A percentile compares a stretch with the other conserved stretches of the same genome.
Evolutionary conservation across 2,113 vertebrate species (phyloP).

Genomic region (Erythrocercus mccallii): DNA sequence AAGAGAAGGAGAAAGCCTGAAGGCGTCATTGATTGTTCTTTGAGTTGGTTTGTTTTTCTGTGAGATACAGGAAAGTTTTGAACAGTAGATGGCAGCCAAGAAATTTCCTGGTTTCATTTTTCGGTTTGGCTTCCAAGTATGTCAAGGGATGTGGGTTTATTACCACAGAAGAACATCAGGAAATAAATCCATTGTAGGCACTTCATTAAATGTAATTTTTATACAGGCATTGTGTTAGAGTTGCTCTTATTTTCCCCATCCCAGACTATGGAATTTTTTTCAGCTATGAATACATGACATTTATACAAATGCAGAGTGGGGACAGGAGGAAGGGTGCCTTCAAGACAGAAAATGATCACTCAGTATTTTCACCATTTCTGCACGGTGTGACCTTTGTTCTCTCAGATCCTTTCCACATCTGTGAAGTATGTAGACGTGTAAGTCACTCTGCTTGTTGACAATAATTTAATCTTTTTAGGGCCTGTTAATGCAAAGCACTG

Average conservation of each 20-base stretch:
- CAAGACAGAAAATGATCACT: background rate
- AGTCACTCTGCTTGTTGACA: background rate
- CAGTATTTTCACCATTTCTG: background rate
- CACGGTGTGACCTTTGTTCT: background rate
- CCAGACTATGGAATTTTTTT: background rate
- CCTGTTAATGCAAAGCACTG: background rate
- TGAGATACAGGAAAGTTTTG: background rate
- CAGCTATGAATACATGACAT: background rate
- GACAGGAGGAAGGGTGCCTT: background rate
- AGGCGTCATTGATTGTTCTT: background rate
- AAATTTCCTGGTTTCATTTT: background rate
- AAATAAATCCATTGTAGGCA: slow-evolving; percentile 5
- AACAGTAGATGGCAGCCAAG: slow-evolving; percentile 65
- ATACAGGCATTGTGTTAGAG: background rate
- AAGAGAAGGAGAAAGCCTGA: background rate
- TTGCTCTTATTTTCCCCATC: background rate
- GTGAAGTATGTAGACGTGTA: background rate
- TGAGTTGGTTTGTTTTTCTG: background rate
- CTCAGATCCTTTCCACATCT: background rate
- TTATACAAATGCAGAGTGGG: background rate
- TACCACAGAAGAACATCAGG: background rate
- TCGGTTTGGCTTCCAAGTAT: background rate
- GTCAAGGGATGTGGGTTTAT: background rate
- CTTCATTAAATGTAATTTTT: slow-evolving; percentile 11
- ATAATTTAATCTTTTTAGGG: background rate